Conservation (phyloP, 2,888 invertebrate species). For the Lordiphosa andalusiaca region DNA sequence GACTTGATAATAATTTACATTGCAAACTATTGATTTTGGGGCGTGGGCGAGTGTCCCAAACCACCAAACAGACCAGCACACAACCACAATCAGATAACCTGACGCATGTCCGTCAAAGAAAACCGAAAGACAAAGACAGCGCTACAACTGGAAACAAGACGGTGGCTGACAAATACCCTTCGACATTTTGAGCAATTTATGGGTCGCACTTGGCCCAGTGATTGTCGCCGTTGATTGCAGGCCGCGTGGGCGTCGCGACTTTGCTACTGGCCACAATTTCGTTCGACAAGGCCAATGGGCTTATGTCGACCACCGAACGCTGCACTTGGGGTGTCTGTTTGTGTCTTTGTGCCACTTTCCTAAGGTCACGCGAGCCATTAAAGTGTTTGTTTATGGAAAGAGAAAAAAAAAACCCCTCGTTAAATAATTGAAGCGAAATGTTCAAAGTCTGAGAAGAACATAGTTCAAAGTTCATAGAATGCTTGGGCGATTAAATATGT, state of each 20-base stretch:
- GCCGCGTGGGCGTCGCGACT: constrained; percentile 25
- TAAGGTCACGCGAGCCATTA: constrained; percentile 53
- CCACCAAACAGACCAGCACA: constrained; percentile 7
- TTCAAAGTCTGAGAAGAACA: not conserved
- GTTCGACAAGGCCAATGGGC: constrained; percentile 63
- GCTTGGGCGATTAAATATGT: too few species aligned
- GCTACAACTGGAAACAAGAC: constrained; percentile 20
- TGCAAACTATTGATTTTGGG: constrained; percentile 61
- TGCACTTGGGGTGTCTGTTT: constrained; percentile 5
- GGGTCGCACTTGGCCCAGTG: constrained; percentile 62
- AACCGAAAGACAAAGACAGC: constrained; percentile 33
- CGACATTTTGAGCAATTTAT: constrained; percentile 71
- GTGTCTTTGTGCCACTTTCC: constrained; percentile 48
- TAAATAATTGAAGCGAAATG: constrained; percentile 36
- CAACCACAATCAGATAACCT: constrained; percentile 43
- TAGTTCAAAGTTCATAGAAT: too few species aligned
- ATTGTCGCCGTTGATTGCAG: constrained; percentile 62
- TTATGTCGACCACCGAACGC: constrained; percentile 35
- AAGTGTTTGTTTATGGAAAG: constrained; percentile 12
- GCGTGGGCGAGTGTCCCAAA: constrained; percentile 21
- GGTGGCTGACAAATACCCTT: constrained; percentile 65
- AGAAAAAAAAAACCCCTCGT: constrained; percentile 27
- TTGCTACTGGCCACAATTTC: constrained; percentile 20
- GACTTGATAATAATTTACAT: constrained; percentile 66
- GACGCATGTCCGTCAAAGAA: constrained; percentile 71